Base-by-base conservation (phyloP, 2,113 vertebrate species). In the Phaethornis superciliosus region DNA sequence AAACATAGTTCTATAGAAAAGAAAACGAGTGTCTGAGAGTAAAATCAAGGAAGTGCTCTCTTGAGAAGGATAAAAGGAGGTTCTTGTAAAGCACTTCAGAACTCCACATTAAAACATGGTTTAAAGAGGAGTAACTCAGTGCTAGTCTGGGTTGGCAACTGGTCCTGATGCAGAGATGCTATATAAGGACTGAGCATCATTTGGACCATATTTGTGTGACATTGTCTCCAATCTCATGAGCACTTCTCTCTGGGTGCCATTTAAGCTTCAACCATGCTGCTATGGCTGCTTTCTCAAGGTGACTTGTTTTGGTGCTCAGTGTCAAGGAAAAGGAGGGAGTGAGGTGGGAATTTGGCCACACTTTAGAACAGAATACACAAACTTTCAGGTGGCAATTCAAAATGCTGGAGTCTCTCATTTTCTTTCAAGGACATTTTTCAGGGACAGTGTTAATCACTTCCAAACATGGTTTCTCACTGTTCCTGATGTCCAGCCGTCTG, bases 391-490 rank as follows among this genome's bases (percentile, higher is more conserved):
- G 27, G 32, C 85, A 74, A 80, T 49, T 94, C 55, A 81, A 44
- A 93, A 55, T 62, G 51, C 28, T 79, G 40, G 40, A 80, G 77
- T 76, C 62, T 69, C 81, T 94, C 4, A 70, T 94, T 90, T 59
- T 89, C 79, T 90, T 81, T 92, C 60, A 95, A 93, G 84, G 76
- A 62, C 35, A 28, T 89, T 89, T 89, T 79, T 94, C 64, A 93
- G 95, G 88, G 81, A 49, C 56, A 40, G 23, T 69, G 28, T 92
- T 80, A 93, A 86, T 85, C n/a, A 68, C 83, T 70, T 91, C 82
- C 42, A 82, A 89, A 12, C 4, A 2, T 54, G 35, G 8, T 76
- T 81, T 85, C 80, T 85, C 30, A 42, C 44, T 81, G 40, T 49
- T 63, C 72, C 63, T 71, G 79, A n/a, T 83, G 79, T 75, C 81